These are phyloP conservation scores for Probosciger aterrimus DNA, from an alignment of 2,113 vertebrate genomes.

Conservation along the genomic window DNA sequence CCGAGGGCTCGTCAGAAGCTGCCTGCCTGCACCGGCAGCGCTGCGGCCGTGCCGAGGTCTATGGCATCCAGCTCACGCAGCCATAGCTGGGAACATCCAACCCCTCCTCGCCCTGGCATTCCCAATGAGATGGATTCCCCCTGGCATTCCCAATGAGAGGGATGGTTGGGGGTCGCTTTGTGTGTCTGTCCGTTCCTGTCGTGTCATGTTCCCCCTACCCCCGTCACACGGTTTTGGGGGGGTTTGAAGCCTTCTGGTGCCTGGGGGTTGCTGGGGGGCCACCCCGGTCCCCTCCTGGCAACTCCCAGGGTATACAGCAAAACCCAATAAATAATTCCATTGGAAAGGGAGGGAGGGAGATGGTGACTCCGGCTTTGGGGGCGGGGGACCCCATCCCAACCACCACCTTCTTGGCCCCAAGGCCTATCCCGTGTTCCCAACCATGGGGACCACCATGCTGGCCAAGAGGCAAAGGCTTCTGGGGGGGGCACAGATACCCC, in stretches of 20 bases:
- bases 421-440: background rate
- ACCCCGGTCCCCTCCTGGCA: background rate
- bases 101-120: background rate
- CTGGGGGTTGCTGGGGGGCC: background rate
- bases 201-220: no score
- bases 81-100: background rate
- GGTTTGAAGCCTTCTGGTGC: background rate
- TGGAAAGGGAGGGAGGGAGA: background rate
- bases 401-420: background rate
- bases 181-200: no score
- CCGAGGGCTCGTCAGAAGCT: background rate
- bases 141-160: no score
- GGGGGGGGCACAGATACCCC: constrained; percentile 72
- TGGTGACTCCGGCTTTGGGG: background rate
- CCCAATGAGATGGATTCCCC: no score
- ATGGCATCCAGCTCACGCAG: background rate
- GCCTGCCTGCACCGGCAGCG: background rate
- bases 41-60: background rate
- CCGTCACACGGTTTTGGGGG: background rate
- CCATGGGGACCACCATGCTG: background rate
- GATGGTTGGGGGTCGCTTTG: no score
- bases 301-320: background rate
- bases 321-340: background rate
- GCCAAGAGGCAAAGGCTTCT: background rate
- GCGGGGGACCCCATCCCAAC: background rate